Percentiles rank a stretch among this genome's conserved stretches.
Conservation (phyloP, 2,797 vertebrate genomes). For the Graptemys geographica region DNA sequence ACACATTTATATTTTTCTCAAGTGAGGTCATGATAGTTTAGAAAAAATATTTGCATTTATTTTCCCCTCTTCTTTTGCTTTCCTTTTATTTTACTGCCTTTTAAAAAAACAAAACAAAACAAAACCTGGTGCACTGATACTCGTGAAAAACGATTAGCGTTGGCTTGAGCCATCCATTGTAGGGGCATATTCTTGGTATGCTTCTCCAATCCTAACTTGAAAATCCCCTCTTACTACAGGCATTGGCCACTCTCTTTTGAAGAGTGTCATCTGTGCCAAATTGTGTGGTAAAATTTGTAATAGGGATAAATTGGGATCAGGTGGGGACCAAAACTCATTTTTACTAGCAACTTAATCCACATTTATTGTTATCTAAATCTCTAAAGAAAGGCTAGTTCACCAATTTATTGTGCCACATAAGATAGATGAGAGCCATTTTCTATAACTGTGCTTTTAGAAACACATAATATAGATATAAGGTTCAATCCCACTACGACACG, state of each 20-base stretch:
- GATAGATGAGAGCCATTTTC: background rate
- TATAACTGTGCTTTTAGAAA: slow-evolving; percentile 21
- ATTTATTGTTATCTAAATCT: slow-evolving; percentile 12
- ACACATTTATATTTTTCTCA: background rate
- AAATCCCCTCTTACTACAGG: background rate
- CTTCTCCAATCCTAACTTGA: background rate
- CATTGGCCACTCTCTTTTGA: background rate
- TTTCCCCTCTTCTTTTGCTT: slow-evolving; percentile 12
- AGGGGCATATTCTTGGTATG: background rate
- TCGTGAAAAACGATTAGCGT: slow-evolving; percentile 15
- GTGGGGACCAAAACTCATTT: slow-evolving; percentile 29
- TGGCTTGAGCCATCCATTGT: background rate
- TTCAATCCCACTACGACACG: background rate
- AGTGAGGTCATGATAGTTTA: background rate
- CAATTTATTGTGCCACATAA: slow-evolving; percentile 15
- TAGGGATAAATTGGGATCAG: background rate
- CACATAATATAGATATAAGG: background rate
- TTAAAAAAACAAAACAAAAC: background rate
- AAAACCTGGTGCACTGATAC: background rate
- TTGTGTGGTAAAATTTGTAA: background rate
- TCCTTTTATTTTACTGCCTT: slow-evolving; percentile 19
- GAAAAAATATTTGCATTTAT: background rate
- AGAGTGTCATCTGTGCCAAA: background rate
- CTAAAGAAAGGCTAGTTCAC: background rate
- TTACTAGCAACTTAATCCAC: background rate